These are phyloP conservation scores for Apotomis turbidana DNA, from an alignment of 2,888 invertebrate genomes.

Conservation along the genomic window DNA sequence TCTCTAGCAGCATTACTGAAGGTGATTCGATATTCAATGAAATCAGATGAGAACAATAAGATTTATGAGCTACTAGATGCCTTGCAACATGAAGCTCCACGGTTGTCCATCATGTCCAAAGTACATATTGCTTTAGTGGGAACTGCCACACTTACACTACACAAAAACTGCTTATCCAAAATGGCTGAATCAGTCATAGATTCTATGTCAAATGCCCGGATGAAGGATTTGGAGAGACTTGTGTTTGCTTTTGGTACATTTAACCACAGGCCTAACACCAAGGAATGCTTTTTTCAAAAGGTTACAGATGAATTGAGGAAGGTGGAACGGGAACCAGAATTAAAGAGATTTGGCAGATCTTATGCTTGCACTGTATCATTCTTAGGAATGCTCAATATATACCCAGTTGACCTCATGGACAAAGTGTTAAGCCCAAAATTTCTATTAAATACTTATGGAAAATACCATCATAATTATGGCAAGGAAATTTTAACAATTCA, in stretches of 20 bases:
- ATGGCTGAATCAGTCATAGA: slow-evolving; percentile 80
- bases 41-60: slow-evolving; percentile 67
- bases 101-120: slow-evolving; percentile 85
- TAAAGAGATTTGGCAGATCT: slow-evolving; percentile 82
- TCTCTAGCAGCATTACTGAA: slow-evolving; percentile 87
- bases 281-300: slow-evolving; percentile 65
- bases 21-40: slow-evolving; percentile 84
- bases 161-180: slow-evolving; percentile 63
- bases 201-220: slow-evolving; percentile 76
- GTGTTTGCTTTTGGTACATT: slow-evolving; percentile 85
- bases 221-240: slow-evolving; percentile 91
- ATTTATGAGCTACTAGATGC: slow-evolving; percentile 80
- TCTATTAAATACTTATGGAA: slow-evolving; percentile 82
- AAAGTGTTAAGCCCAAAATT: slow-evolving; percentile 83
- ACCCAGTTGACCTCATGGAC: slow-evolving; percentile 84
- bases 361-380: slow-evolving; percentile 85
- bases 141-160: slow-evolving; percentile 73
- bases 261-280: slow-evolving; percentile 80
- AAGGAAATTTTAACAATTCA: slow-evolving; percentile 87
- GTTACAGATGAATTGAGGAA: slow-evolving; percentile 78
- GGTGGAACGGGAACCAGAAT: slow-evolving; percentile 81
- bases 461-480: slow-evolving; percentile 70
- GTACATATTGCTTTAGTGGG: slow-evolving; percentile 87
- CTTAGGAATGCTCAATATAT: slow-evolving; percentile 81
- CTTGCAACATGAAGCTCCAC: slow-evolving; percentile 81